A percentile compares a stretch with the other conserved stretches of the same genome.
Conservation (phyloP, 2,888 invertebrate genomes). For the Bruchidius siliquastri region DNA sequence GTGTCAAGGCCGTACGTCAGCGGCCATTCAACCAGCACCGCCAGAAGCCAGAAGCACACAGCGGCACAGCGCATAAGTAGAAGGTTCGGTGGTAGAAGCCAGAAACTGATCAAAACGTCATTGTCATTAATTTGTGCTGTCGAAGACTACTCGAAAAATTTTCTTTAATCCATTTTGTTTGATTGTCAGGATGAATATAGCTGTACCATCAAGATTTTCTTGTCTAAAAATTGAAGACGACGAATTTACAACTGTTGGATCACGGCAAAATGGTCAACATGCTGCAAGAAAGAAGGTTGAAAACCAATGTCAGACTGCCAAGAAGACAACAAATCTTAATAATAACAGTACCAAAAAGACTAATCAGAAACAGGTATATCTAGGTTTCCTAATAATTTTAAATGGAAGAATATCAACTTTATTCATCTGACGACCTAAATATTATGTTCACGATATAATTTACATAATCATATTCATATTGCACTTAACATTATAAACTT, state of each 20-base stretch:
- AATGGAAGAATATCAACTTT: neutral
- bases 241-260: conserved; percentile 52
- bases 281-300: conserved; percentile 37
- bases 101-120: neutral
- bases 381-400: neutral
- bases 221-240: conserved; percentile 71
- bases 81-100: too few species aligned
- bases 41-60: too few species aligned
- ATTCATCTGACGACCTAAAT: too few species aligned
- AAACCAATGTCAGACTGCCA: conserved; percentile 17
- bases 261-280: conserved; percentile 14
- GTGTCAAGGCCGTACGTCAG: too few species aligned
- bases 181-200: conserved; percentile 46
- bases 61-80: too few species aligned
- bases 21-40: too few species aligned
- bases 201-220: conserved; percentile 69
- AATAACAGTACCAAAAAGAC: conserved; percentile 16
- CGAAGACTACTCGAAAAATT: neutral
- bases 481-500: too few species aligned
- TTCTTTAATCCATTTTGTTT: neutral
- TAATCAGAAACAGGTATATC: conserved; percentile 12
- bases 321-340: conserved; percentile 9
- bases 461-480: too few species aligned
- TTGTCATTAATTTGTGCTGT: neutral
- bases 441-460: too few species aligned